phyloP scores from a whole-genome alignment of 2,113 vertebrate species.

The Trogon melanurus region DNA sequence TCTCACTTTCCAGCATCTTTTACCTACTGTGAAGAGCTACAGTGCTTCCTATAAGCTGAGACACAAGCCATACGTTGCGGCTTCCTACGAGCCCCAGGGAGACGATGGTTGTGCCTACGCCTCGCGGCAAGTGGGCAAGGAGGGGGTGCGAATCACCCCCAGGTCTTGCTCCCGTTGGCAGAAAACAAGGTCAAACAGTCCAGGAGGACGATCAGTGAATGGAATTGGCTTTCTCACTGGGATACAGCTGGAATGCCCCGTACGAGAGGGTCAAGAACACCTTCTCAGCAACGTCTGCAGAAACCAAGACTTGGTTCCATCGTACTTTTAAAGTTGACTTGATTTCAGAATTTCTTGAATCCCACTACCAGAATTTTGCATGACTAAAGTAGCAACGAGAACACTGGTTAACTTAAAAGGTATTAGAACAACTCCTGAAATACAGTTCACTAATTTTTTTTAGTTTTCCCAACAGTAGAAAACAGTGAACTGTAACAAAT shows the following conservation, averaged over 20 bases:
- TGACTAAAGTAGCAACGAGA: not conserved
- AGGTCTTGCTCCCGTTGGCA: not conserved
- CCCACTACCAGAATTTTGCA: not conserved
- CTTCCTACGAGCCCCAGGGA: not conserved
- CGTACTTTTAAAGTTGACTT: not conserved
- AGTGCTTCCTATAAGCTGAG: not conserved
- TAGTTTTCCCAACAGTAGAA: not conserved
- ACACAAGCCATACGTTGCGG: too few species aligned
- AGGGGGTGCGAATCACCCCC: not conserved
- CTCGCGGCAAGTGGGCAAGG: fast-evolving
- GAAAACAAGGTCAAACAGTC: not conserved
- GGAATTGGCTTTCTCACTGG: fast-evolving
- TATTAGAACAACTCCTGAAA: not conserved
- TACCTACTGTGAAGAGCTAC: not conserved
- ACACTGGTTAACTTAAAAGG: not conserved
- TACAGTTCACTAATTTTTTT: not conserved
- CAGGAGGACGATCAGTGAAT: not conserved
- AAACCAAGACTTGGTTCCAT: not conserved
- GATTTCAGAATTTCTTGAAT: not conserved
- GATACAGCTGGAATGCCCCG: not conserved
- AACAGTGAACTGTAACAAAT: not conserved
- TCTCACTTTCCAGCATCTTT: not conserved
- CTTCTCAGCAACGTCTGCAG: not conserved
- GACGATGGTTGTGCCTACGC: fast-evolving
- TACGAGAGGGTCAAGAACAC: not conserved